A percentile compares a stretch with the other conserved stretches of the same genome.
These are phyloP conservation scores for Saccostrea echinata DNA, from an alignment of 1,140 invertebrate species.

Conservation along the genomic window DNA sequence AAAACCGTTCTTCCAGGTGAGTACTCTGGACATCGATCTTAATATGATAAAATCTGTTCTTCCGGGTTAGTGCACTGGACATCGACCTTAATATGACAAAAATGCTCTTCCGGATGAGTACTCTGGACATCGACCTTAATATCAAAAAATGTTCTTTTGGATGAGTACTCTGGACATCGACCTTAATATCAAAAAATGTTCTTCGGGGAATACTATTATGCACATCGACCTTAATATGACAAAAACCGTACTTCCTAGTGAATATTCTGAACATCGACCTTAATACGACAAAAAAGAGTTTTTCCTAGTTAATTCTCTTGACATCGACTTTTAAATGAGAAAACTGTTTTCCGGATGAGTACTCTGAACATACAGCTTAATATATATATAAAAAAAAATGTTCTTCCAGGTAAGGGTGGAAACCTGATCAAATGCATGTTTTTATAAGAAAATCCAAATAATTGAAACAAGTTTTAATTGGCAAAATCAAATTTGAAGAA, in stretches of 20 bases:
- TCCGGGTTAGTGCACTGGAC: neutral
- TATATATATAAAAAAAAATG: no score
- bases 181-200: neutral
- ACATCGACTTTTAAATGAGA: no score
- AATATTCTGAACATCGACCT: neutral
- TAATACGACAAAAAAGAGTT: neutral
- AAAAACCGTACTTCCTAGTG: neutral
- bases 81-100: neutral
- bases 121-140: neutral
- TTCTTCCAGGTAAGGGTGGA: no score
- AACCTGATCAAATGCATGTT: no score
- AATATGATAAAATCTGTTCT: neutral
- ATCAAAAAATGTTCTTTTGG: neutral
- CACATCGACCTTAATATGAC: neutral
- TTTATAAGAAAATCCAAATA: no score
- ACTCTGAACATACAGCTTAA: no score
- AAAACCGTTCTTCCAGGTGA: neutral
- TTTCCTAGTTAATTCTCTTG: neutral
- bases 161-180: neutral
- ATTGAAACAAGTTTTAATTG: no score
- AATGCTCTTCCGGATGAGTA: neutral
- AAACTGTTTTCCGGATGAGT: no score
- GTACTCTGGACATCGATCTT: neutral
- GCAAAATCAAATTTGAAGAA: no score
- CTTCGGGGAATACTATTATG: neutral